phyloP scores from a whole-genome alignment of 2,113 vertebrate genomes.

The Erythrolamprus reginae region DNA sequence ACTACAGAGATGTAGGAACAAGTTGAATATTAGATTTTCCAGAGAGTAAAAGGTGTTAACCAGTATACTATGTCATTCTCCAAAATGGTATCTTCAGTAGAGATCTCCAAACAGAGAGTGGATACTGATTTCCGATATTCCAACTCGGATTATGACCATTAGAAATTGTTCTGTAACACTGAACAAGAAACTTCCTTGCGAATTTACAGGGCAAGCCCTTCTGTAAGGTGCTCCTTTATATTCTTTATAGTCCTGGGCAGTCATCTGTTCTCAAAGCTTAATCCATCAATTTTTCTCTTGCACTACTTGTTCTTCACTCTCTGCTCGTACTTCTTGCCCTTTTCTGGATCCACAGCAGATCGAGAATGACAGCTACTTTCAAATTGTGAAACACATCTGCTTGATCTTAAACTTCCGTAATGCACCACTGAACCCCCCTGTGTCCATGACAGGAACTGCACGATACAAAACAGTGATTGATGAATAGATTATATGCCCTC shows the following conservation, averaged over 20 bases:
- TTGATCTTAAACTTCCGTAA: background rate
- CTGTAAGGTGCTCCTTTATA: too few species aligned
- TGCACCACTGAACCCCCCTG: background rate
- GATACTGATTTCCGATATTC: background rate
- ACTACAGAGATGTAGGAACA: background rate
- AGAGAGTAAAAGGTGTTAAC: background rate
- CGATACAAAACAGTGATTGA: background rate
- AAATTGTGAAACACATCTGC: background rate
- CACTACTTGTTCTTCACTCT: too few species aligned
- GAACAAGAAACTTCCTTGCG: too few species aligned
- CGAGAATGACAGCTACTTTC: background rate
- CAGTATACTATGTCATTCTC: background rate
- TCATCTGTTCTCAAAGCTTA: too few species aligned
- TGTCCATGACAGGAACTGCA: background rate
- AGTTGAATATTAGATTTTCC: background rate
- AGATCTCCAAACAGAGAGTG: background rate
- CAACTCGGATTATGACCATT: background rate
- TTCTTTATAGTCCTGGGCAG: too few species aligned
- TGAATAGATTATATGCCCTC: background rate
- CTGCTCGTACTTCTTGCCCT: background rate
- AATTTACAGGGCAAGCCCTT: too few species aligned
- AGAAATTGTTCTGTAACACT: background rate
- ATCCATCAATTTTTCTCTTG: too few species aligned
- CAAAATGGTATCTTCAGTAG: background rate
- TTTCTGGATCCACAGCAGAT: background rate